A percentile compares a stretch with the other conserved stretches of the same genome.
Evolutionary conservation across 2,797 vertebrate species (phyloP).

Genomic region (Ciconia nigra): DNA sequence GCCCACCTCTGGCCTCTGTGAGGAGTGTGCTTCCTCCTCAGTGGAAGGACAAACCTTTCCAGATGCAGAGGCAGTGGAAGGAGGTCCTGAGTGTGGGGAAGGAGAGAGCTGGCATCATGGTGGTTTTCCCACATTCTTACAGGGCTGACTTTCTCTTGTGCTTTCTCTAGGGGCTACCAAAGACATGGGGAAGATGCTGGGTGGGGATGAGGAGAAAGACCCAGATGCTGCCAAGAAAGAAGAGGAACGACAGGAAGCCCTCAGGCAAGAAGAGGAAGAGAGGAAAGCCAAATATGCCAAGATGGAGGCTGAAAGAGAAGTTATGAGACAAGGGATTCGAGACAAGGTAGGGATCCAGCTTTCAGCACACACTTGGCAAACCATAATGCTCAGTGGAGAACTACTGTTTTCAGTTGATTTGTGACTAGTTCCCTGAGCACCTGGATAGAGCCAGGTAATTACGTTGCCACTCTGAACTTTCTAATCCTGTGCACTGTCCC

Average conservation of each 20-base stretch:
- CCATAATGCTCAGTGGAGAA: background rate
- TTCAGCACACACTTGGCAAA: background rate
- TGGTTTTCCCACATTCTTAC: background rate
- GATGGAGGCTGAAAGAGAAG: conserved; percentile 97
- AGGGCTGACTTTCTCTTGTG: background rate
- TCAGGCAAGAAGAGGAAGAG: conserved; percentile 95
- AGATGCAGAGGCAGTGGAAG: background rate
- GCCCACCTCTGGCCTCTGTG: background rate
- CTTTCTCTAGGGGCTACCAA: conserved; percentile 91
- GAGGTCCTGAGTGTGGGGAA: background rate
- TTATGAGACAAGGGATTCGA: conserved; percentile 93
- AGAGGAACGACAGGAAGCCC: conserved; percentile 94
- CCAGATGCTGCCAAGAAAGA: conserved; percentile 97
- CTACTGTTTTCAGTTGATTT: background rate
- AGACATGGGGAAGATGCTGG: conserved; percentile 99
- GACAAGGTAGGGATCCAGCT: conserved; percentile 84
- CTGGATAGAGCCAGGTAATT: background rate
- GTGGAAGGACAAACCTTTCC: background rate
- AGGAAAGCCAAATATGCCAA: conserved; percentile 96
- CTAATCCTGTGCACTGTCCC: background rate
- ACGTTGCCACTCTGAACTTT: background rate
- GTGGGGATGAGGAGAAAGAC: conserved; percentile 97
- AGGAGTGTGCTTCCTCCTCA: background rate
- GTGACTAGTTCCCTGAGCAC: background rate
- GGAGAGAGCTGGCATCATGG: background rate